A percentile compares a stretch with the other conserved stretches of the same genome.
Evolutionary conservation across 92 coral and sea anemone species (phyloP).

Genomic region (Actinernus sp.): DNA sequence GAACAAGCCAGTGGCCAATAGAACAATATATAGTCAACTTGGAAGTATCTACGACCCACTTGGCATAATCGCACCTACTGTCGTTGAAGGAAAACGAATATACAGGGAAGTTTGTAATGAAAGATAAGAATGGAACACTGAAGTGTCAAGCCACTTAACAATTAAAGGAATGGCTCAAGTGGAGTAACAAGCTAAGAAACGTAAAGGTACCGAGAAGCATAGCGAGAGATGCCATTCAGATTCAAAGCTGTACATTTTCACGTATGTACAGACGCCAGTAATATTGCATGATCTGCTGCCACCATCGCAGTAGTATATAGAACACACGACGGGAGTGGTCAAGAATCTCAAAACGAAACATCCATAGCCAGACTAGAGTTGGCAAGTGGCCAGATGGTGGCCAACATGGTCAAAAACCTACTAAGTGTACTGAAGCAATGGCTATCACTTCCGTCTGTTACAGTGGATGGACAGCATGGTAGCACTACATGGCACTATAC

Average conservation of each 20-base stretch:
- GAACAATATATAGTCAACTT: no score
- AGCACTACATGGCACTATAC: no score
- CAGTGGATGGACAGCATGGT: slow-evolving; percentile 63
- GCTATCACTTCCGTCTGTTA: no score
- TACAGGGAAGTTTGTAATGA: slow-evolving; percentile 50
- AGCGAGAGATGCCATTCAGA: background rate
- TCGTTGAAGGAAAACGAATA: slow-evolving; percentile 46
- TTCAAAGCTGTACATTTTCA: slow-evolving; percentile 51
- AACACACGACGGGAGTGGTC: slow-evolving; percentile 25
- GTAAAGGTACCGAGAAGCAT: slow-evolving; percentile 52
- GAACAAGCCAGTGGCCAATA: no score
- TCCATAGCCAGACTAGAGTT: slow-evolving; percentile 55
- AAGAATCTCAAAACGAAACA: slow-evolving; percentile 59
- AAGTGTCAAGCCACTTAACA: slow-evolving; percentile 9
- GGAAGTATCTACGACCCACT: slow-evolving; percentile 54
- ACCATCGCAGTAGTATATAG: slow-evolving; percentile 51
- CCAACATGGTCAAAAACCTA: slow-evolving; percentile 50
- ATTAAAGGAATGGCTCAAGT: slow-evolving; percentile 29
- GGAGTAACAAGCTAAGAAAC: slow-evolving; percentile 35
- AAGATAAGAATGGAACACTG: slow-evolving; percentile 39
- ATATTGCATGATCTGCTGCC: slow-evolving; percentile 45
- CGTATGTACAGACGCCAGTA: slow-evolving; percentile 64
- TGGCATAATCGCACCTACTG: slow-evolving; percentile 42
- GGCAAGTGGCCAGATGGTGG: slow-evolving; percentile 64
- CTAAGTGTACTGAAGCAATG: slow-evolving; percentile 36